Conservation (phyloP, 2,888 invertebrate species). For the Tenthredo distinguenda region DNA sequence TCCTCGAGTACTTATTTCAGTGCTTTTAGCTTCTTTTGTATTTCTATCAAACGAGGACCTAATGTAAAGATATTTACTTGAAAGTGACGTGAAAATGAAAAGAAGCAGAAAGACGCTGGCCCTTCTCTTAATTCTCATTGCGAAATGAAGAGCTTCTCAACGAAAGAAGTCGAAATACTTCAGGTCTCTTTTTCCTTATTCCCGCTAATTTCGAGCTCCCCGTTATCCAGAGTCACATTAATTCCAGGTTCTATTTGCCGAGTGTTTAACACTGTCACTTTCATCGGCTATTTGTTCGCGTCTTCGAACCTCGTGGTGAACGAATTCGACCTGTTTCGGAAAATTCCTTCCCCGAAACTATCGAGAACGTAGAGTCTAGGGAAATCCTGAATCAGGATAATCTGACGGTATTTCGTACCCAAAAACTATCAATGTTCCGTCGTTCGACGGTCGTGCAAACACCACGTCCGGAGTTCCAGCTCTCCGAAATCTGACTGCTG, state of each 20-base stretch:
- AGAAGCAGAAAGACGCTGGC: background rate
- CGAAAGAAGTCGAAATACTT: too few relatives aligned
- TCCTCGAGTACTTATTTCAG: background rate
- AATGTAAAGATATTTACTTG: background rate
- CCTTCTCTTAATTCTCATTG: too few relatives aligned
- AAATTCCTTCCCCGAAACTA: background rate
- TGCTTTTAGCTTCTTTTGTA: background rate
- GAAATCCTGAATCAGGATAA: too few relatives aligned
- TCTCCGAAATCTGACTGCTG: background rate
- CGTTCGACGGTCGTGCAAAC: background rate
- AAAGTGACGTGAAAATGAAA: background rate
- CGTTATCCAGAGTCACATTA: background rate
- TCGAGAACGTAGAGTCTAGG: background rate
- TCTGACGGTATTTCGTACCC: background rate
- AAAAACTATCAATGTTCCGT: background rate
- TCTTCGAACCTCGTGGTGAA: background rate
- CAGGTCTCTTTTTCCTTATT: background rate
- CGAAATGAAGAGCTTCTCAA: too few relatives aligned
- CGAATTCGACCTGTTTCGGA: background rate
- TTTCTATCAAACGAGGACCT: background rate
- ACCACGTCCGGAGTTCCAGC: background rate
- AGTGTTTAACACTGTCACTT: background rate
- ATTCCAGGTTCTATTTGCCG: background rate
- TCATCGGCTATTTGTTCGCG: slow-evolving; percentile 17
- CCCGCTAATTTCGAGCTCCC: background rate